These are phyloP conservation scores for Habropoda laboriosa DNA, from an alignment of 1,140 invertebrate genomes.

Conservation along the genomic window DNA sequence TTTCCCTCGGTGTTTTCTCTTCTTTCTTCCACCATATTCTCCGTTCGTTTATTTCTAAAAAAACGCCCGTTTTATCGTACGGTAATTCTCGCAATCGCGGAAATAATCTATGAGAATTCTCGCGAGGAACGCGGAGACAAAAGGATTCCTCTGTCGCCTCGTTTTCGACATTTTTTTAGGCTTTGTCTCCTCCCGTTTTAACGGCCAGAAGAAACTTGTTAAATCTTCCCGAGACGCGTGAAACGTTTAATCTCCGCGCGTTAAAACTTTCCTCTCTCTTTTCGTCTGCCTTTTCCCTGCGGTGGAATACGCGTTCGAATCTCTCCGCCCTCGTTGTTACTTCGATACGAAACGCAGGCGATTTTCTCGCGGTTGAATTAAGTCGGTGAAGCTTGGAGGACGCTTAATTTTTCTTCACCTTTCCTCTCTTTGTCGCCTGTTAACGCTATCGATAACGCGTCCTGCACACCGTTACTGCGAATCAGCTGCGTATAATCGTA, in stretches of 20 bases:
- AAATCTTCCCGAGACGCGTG: neutral
- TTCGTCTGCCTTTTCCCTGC: neutral
- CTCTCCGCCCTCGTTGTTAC: too few relatives aligned
- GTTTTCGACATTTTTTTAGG: neutral
- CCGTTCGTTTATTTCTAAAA: too few relatives aligned
- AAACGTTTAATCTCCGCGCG: neutral
- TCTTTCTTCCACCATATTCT: neutral
- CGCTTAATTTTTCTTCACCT: too few relatives aligned
- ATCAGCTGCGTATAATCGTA: neutral
- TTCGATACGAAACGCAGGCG: too few relatives aligned
- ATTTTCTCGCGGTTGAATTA: neutral
- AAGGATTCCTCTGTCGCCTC: neutral
- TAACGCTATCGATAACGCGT: neutral
- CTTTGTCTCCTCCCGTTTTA: neutral
- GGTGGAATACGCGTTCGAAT: too few relatives aligned
- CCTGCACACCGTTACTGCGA: neutral
- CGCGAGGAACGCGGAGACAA: neutral
- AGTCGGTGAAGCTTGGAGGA: too few relatives aligned
- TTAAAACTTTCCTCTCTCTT: neutral
- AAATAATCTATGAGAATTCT: constrained; percentile 1
- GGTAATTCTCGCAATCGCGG: neutral
- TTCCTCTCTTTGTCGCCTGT: neutral
- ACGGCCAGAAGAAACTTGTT: neutral
- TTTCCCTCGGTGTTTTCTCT: neutral
- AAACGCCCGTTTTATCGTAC: too few relatives aligned